These are phyloP conservation scores for Andricus quercusramuli DNA, from an alignment of 2,888 invertebrate species.

Conservation along the genomic window DNA sequence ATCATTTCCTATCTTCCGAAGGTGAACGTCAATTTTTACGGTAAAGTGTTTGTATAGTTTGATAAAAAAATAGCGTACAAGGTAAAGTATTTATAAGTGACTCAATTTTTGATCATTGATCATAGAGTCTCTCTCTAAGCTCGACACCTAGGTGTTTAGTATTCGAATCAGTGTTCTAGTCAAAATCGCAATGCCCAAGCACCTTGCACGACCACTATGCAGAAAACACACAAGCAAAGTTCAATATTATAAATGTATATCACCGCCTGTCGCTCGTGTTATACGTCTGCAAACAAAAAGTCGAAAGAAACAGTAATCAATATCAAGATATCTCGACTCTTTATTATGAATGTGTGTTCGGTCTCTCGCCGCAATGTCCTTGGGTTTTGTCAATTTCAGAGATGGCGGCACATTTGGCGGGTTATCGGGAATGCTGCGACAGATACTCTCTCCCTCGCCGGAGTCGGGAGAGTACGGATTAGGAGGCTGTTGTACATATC, in stretches of 20 bases:
- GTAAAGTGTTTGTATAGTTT: slow-evolving; percentile 11
- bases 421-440: slow-evolving; percentile 77
- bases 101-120: background rate
- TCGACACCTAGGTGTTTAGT: background rate
- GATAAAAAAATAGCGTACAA: background rate
- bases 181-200: slow-evolving; percentile 67
- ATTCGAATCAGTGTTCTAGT: background rate
- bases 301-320: slow-evolving; percentile 44
- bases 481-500: slow-evolving; percentile 64
- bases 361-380: slow-evolving; percentile 69
- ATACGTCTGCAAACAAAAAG: slow-evolving; percentile 58
- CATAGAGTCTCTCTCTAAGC: background rate
- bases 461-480: slow-evolving; percentile 69
- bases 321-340: too few relatives aligned
- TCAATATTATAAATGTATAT: slow-evolving; percentile 52
- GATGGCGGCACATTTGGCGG: slow-evolving; percentile 76
- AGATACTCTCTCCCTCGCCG: slow-evolving; percentile 76
- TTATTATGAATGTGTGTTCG: slow-evolving; percentile 46
- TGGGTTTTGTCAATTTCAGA: slow-evolving; percentile 76
- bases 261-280: slow-evolving; percentile 69
- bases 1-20: background rate
- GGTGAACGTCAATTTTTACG: slow-evolving; percentile 14
- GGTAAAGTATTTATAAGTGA: background rate
- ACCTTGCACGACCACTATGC: slow-evolving; percentile 72
- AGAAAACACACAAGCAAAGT: slow-evolving; percentile 59